Percentiles rank a stretch among this genome's conserved stretches.
Conservation (phyloP, 1,140 invertebrate genomes). For the Euura lappo region DNA sequence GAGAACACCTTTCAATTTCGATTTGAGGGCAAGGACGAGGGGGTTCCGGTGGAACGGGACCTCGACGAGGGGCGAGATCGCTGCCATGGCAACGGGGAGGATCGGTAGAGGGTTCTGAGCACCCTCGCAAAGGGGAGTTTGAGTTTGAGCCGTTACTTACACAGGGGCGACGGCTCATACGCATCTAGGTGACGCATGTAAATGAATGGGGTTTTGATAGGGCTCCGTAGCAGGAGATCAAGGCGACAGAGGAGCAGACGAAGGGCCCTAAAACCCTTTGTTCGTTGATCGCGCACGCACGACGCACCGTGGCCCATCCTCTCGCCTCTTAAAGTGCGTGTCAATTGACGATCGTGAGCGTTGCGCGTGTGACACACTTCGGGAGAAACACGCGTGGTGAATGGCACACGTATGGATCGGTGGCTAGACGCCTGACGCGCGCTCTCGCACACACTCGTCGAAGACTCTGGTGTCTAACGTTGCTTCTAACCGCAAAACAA, state of each 20-base stretch:
- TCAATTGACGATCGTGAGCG: background rate
- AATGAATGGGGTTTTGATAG: conserved; percentile 61
- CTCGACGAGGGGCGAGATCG: too few relatives aligned
- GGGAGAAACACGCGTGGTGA: too few relatives aligned
- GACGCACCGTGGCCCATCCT: background rate
- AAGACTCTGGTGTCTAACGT: background rate
- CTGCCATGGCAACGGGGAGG: background rate
- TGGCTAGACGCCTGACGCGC: too few relatives aligned
- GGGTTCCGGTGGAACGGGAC: too few relatives aligned
- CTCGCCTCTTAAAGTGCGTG: background rate
- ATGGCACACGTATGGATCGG: too few relatives aligned
- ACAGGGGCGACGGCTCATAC: background rate
- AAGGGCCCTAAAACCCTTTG: conserved; percentile 46
- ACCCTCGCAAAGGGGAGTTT: background rate
- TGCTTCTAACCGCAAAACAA: conserved; percentile 41
- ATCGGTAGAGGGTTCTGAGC: background rate
- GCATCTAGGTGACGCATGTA: conserved; percentile 37
- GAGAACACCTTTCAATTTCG: too few relatives aligned
- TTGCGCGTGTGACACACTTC: conserved; percentile 3
- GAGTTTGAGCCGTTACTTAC: conserved; percentile 14
- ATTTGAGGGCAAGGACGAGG: too few relatives aligned
- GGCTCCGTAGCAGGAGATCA: conserved; percentile 56
- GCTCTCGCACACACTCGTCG: background rate
- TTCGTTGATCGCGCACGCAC: conserved; percentile 21
- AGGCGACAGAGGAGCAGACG: conserved; percentile 42